Percentiles rank a stretch among this genome's conserved stretches.
Evolutionary conservation across 92 coral and sea anemone species (phyloP).

Genomic region (Muricea muricata): DNA sequence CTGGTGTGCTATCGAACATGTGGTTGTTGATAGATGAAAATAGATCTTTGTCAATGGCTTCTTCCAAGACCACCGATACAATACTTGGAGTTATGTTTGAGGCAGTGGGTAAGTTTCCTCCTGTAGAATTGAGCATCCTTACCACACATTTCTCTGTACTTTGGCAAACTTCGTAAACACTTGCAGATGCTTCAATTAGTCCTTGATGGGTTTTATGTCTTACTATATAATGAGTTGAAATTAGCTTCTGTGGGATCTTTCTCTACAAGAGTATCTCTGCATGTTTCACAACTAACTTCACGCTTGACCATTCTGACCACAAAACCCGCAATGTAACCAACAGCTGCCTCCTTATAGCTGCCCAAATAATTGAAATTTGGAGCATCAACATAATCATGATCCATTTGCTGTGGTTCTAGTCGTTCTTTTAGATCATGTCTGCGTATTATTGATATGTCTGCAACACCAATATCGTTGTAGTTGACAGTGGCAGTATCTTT

Average conservation of each 20-base stretch:
- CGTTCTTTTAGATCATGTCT: not conserved
- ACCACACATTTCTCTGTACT: not conserved
- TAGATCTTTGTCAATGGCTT: not conserved
- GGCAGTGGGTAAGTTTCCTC: not conserved
- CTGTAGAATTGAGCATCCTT: not conserved
- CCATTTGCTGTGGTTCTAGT: not conserved
- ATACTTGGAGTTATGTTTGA: not conserved
- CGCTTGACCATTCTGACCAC: constrained; percentile 10
- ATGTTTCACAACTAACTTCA: not conserved
- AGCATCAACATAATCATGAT: constrained; percentile 14
- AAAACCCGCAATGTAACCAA: constrained; percentile 15
- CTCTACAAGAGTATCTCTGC: not conserved
- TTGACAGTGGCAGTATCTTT: not conserved
- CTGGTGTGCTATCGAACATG: not conserved
- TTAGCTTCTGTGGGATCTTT: not conserved
- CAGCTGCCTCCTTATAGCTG: not conserved
- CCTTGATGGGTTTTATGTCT: not conserved
- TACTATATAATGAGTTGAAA: not conserved
- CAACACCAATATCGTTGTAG: not conserved
- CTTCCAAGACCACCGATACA: not conserved
- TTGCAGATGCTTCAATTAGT: not conserved
- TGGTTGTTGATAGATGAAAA: not conserved
- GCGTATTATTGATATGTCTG: not conserved
- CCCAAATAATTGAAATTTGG: not conserved
- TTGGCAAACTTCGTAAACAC: not conserved